Conservation (phyloP, 2,797 vertebrate species). For the Poecilia gillii region DNA sequence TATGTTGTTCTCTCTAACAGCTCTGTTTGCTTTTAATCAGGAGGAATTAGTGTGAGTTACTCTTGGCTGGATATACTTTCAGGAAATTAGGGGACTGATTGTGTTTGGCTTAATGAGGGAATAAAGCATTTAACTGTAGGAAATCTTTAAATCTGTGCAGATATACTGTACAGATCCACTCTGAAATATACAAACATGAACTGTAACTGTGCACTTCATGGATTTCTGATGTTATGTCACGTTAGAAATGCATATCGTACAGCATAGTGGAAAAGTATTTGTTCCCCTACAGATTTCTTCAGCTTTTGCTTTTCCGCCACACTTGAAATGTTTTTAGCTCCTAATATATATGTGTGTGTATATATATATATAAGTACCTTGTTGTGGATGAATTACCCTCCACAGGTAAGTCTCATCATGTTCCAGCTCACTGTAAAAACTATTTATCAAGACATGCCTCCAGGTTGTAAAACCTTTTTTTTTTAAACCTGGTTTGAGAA, state of each 20-base stretch:
- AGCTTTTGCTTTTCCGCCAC: neutral
- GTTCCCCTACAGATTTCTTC: neutral
- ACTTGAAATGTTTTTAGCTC: neutral
- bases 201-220: neutral
- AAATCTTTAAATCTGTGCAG: neutral
- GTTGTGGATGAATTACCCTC: neutral
- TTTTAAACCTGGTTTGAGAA: neutral
- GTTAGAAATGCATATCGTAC: neutral
- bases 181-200: neutral
- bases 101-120: conserved; percentile 22
- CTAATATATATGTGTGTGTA: too few species aligned
- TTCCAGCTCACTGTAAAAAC: neutral
- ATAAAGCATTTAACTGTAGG: conserved; percentile 1
- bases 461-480: neutral
- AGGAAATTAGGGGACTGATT: conserved; percentile 32
- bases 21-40: conserved; percentile 73
- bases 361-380: neutral
- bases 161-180: neutral
- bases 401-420: neutral
- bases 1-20: conserved; percentile 49
- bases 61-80: conserved; percentile 51
- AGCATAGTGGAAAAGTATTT: neutral
- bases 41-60: conserved; percentile 63
- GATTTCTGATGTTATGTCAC: neutral
- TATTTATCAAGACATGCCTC: neutral